A percentile compares a stretch with the other conserved stretches of the same genome.
These are phyloP conservation scores for Platerodrilus igneus DNA, from an alignment of 2,888 invertebrate genomes.

Conservation along the genomic window DNA sequence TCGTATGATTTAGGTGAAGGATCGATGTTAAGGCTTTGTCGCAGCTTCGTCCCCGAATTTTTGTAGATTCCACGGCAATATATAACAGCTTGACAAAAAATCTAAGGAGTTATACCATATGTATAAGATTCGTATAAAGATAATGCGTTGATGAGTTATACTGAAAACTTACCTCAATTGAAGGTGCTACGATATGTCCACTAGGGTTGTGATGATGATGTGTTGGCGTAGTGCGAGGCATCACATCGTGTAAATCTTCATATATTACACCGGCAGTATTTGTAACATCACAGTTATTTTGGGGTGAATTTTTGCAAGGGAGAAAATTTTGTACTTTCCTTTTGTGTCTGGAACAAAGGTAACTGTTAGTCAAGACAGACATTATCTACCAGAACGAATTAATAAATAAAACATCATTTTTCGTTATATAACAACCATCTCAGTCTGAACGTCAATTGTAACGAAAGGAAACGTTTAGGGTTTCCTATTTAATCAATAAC, in stretches of 20 bases:
- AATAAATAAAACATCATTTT: no score
- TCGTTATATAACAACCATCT: no score
- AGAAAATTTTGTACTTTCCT: conserved; percentile 81
- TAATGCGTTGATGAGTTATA: conserved; percentile 2
- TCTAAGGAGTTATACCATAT: no score
- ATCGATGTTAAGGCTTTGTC: no score
- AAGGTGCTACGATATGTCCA: conserved; percentile 47
- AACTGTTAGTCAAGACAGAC: conserved; percentile 20
- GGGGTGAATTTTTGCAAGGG: conserved; percentile 73
- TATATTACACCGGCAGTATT: conserved; percentile 61
- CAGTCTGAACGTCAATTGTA: no score
- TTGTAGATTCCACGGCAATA: no score
- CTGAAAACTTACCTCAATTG: conserved; percentile 47
- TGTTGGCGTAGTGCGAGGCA: conserved; percentile 49
- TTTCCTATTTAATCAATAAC: no score
- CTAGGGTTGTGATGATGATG: conserved; percentile 41
- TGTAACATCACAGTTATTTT: conserved; percentile 53
- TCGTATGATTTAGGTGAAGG: no score
- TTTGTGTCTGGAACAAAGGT: conserved; percentile 65
- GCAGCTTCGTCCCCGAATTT: no score
- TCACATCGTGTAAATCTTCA: conserved; percentile 72
- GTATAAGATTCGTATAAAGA: neutral
- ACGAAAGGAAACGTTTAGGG: no score
- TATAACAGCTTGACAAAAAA: conserved; percentile 1
- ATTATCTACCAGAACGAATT: no score